phyloP scores from a whole-genome alignment of 1,140 invertebrate genomes.

The silkworm (Bombyx mori) region ASM3026992v2 NC_085110.1:3846001-3846500 shows the following conservation, averaged over 20 bases:
- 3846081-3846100: constrained; percentile 55
- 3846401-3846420: no score
- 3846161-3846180: constrained; percentile 11
- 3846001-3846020: constrained; percentile 26
- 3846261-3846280: no score
- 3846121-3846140: constrained; percentile 30
- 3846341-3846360: no score
- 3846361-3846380: no score
- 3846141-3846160: constrained; percentile 48
- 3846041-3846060: constrained; percentile 46
- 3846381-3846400: no score
- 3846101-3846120: constrained; percentile 29
- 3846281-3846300: no score
- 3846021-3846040: constrained; percentile 57
- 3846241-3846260: no score
- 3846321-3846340: no score
- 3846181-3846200: not conserved
- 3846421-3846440: not conserved
- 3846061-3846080: constrained; percentile 63
- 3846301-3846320: no score
- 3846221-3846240: no score
- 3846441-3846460: constrained; percentile 1
- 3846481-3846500: not conserved
- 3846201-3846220: no score
- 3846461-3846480: constrained; percentile 2